phyloP scores from a whole-genome alignment of 2,888 invertebrate genomes.

The Dynastes hyllus region DNA sequence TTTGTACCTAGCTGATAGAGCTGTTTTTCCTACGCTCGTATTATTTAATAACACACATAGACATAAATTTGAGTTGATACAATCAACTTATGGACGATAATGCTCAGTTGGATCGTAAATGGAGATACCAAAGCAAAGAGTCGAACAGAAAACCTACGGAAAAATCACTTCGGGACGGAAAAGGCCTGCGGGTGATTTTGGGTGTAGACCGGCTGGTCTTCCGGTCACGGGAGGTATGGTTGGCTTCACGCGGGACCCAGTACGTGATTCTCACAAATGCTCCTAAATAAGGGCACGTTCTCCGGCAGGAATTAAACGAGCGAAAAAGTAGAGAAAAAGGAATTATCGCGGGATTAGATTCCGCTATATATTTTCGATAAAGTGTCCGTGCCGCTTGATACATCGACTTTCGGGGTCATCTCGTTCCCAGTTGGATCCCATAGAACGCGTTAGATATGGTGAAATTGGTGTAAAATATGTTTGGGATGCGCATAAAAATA shows the following conservation, averaged over 20 bases:
- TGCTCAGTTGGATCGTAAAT: not conserved
- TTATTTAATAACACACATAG: too few species aligned
- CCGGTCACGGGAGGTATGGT: not conserved
- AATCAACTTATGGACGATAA: not conserved
- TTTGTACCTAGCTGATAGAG: too few species aligned
- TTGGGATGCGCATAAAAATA: not conserved
- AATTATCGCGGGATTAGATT: slow-evolving; percentile 35
- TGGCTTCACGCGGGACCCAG: slow-evolving; percentile 5
- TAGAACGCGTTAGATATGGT: not conserved
- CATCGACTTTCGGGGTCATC: slow-evolving; percentile 20
- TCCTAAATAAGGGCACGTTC: slow-evolving; percentile 28
- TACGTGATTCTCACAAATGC: slow-evolving; percentile 21
- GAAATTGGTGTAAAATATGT: slow-evolving; percentile 1
- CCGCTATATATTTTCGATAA: slow-evolving; percentile 29
- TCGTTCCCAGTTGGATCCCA: slow-evolving; percentile 3
- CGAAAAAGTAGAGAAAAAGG: slow-evolving; percentile 36
- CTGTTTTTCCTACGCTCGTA: too few species aligned
- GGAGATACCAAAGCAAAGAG: not conserved
- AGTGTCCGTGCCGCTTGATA: slow-evolving; percentile 18
- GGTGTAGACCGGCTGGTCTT: not conserved
- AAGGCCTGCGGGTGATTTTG: not conserved
- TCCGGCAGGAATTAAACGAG: slow-evolving; percentile 28
- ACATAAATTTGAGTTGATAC: too few species aligned
- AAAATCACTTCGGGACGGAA: not conserved
- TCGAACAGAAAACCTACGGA: not conserved